Evolutionary conservation across 2,797 vertebrate species (phyloP), one percentile per base, ranked within the genome.

Genomic region (Xenopus petersii): DNA sequence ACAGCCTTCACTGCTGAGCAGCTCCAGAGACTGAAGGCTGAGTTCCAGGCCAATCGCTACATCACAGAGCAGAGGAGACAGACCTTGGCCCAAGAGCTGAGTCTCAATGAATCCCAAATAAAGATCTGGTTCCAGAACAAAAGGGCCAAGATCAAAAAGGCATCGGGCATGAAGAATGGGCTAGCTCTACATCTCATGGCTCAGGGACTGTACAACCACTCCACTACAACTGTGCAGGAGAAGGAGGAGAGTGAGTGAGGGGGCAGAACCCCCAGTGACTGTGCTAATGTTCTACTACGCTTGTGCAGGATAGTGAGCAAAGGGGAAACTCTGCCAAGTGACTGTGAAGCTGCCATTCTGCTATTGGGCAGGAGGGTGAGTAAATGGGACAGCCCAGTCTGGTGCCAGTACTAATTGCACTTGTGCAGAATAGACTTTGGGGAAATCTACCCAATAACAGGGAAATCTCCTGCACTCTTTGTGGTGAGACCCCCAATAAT

Each of bases 121-220:
- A 98, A 98, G 87, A 98, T 98, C 89, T 98, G 96, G 96, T 98
- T 98, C 90, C 96, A 98, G 90, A 98, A 98, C 82, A 98, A 98
- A 86, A 87, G 96, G 73, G 96, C 96, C 81, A 98, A 98, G 87
- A 98, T 98, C 83, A 98, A 98, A 93, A 98, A 98, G 79, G 94
- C 96, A 82, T 93, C 85, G 8, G 96, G 96, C 83, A 94, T 94
- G 85, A 98, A 98, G 87, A 98, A 98, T 84, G 94, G 94, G 81
- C 92, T 98, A 86, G 96, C 96, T 16, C 91, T 98, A 83, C 96
- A 98, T 83, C 94, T 98, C 81, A 98, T 98, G 96, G 96, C 96
- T n/a, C 96, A 98, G 83, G 96, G 96, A 94, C 95, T 98, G 67
- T 98, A 98, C 91, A 98, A 98, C 91, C 96, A 98, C 84, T 98